Base-by-base conservation (phyloP, 2,113 vertebrate species). In the Nothobranchius furzeri region DNA sequence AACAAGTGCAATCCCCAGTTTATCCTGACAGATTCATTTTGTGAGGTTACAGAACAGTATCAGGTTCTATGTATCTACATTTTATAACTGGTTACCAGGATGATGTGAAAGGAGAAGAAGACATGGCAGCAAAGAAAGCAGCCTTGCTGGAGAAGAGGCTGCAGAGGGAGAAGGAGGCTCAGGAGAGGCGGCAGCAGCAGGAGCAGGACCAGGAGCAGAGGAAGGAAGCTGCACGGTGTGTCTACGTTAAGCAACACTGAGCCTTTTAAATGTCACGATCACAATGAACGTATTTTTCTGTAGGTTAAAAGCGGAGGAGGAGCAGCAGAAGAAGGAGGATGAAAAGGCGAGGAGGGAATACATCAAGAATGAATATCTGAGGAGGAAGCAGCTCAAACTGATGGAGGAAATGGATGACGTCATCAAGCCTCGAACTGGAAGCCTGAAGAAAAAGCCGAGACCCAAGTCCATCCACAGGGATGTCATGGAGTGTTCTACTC, bases 391-490 rank as follows among this genome's bases (percentile, higher is more conserved):
- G 62, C 90, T 99, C 6, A 98, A 98, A 77, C 94, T 99, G 20
- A 96, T 98, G 95, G 94, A 96, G 51, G 96, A 98, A 63, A 98
- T 98, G 98, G 94, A 98, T 36, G 92, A 92, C 4, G 93, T 98
- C 36, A 93, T 98, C 81, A 97, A 95, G 68, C 94, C 95, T 45
- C 95, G 96, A 5, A 89, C 94, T 9, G 93, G 95, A 58, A 91
- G 88, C 43, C 85, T 93, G 64, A 96, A 95, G 72, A 98, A 96
- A 87, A 98, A 97, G 66, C 94, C 92, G n/a, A 93, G 97, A 14
- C 98, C 98, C 35, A 99, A 98, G 67, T 98, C 98, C 68, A 95
- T 99, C 84, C 96, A 98, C 85, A 93, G 97, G 79, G 96, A 98
- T 62, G 94, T 90, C 20, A 70, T 95, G 65, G 96, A 98, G 75